Conservation (phyloP, 2,113 vertebrate species). For the Protomyctophum bolini region DNA sequence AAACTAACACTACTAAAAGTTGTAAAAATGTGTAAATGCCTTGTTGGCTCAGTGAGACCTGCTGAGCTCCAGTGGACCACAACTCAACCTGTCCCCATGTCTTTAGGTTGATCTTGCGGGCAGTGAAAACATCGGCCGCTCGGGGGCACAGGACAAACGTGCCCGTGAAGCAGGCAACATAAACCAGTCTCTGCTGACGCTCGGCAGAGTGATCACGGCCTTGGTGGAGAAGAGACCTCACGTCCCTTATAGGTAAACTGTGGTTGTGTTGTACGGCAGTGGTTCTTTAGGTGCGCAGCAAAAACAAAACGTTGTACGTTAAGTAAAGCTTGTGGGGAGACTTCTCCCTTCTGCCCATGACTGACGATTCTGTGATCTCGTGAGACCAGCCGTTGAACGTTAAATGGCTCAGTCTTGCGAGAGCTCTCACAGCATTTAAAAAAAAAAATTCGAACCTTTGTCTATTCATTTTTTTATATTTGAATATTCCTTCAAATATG, state of each 20-base stretch:
- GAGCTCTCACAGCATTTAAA: too few species aligned
- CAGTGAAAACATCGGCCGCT: slow-evolving; percentile 97
- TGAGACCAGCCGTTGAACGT: too few species aligned
- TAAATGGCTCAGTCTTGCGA: too few species aligned
- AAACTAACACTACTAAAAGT: not conserved
- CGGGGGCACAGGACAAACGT: slow-evolving; percentile 95
- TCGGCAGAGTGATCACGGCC: slow-evolving; percentile 95
- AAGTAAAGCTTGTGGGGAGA: too few species aligned
- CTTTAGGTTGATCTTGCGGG: slow-evolving; percentile 95
- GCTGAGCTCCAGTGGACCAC: not conserved
- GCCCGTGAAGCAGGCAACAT: slow-evolving; percentile 98
- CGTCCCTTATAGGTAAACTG: slow-evolving; percentile 83
- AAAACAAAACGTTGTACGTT: too few species aligned
- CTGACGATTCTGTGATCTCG: too few species aligned
- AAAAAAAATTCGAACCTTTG: too few species aligned
- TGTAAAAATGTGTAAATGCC: not conserved
- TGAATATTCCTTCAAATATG: too few species aligned
- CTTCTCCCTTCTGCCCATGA: too few species aligned
- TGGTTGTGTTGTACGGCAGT: too few species aligned
- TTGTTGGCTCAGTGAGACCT: not conserved
- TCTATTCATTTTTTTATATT: too few species aligned
- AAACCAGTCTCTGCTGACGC: slow-evolving; percentile 96
- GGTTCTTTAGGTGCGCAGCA: too few species aligned
- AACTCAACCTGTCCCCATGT: not conserved
- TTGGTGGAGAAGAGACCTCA: slow-evolving; percentile 96